These are phyloP conservation scores for Caranx ignobilis DNA, from an alignment of 2,113 vertebrate genomes.

Conservation along the genomic window DNA sequence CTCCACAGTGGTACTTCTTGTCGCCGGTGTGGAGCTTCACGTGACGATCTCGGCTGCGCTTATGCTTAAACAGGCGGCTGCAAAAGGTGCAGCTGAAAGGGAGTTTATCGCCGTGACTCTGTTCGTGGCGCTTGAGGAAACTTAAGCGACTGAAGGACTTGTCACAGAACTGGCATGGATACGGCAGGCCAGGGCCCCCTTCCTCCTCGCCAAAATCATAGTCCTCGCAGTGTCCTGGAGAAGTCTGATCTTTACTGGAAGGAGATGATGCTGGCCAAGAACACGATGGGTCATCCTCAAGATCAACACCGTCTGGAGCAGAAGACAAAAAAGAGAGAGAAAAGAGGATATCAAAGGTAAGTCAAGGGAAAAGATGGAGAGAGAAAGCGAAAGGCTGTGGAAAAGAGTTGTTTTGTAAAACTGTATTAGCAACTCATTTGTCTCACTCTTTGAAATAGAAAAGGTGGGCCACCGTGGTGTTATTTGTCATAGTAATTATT, in stretches of 20 bases:
- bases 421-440: slow-evolving; percentile 66
- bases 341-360: slow-evolving; percentile 18
- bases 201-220: slow-evolving; percentile 97
- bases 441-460: slow-evolving; percentile 65
- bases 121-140: slow-evolving; percentile 98
- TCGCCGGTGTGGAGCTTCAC: slow-evolving; percentile 98
- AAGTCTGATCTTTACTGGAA: slow-evolving; percentile 98
- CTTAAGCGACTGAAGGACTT: slow-evolving; percentile 98
- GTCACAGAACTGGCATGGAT: slow-evolving; percentile 98
- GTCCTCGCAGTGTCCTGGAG: slow-evolving; percentile 95
- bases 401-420: slow-evolving; percentile 54
- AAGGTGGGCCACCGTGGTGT: slow-evolving; percentile 57
- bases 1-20: slow-evolving; percentile 98
- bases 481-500: slow-evolving; percentile 73
- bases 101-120: slow-evolving; percentile 97
- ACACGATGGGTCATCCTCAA: slow-evolving; percentile 96
- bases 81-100: slow-evolving; percentile 98
- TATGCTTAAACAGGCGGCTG: slow-evolving; percentile 98
- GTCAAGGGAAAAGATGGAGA: slow-evolving; percentile 6
- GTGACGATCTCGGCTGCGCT: slow-evolving; percentile 96
- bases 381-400: slow-evolving; percentile 27
- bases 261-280: slow-evolving; percentile 98
- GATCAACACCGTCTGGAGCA: slow-evolving; percentile 91
- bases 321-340: slow-evolving; percentile 31
- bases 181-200: slow-evolving; percentile 93